Evolutionary conservation across 2,113 vertebrate species (phyloP).

Genomic region (Ivindomyrus marchei): DNA sequence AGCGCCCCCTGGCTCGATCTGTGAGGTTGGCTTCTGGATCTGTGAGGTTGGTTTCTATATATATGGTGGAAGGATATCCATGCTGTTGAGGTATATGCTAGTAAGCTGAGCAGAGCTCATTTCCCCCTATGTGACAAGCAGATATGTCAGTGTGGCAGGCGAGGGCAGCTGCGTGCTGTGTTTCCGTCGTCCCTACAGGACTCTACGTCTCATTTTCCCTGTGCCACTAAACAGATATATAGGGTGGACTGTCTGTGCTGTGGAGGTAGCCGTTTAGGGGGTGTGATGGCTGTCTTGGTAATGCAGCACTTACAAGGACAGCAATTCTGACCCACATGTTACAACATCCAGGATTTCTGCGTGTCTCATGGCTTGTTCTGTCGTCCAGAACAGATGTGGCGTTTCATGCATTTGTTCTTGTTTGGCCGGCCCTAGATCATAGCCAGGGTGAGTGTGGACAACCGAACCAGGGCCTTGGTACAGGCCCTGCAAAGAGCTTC

Average conservation of each 20-base stretch:
- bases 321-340: background rate
- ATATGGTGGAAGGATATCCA: background rate
- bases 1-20: background rate
- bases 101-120: background rate
- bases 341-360: background rate
- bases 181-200: background rate
- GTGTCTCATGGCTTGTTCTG: background rate
- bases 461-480: conserved; percentile 85
- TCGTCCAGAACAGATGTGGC: background rate
- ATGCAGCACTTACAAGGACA: background rate
- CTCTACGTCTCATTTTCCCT: background rate
- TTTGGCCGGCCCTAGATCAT: conserved; percentile 71
- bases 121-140: background rate
- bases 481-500: conserved; percentile 79
- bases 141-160: background rate
- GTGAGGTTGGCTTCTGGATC: background rate
- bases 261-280: background rate
- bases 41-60: background rate
- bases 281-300: background rate
- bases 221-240: background rate
- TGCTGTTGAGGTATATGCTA: background rate
- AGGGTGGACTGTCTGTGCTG: background rate
- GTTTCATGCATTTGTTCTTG: conserved; percentile 25
- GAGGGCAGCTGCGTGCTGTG: background rate
- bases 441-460: conserved; percentile 91